Conservation (phyloP, 2,888 invertebrate genomes). For the Noctua fimbriata region DNA sequence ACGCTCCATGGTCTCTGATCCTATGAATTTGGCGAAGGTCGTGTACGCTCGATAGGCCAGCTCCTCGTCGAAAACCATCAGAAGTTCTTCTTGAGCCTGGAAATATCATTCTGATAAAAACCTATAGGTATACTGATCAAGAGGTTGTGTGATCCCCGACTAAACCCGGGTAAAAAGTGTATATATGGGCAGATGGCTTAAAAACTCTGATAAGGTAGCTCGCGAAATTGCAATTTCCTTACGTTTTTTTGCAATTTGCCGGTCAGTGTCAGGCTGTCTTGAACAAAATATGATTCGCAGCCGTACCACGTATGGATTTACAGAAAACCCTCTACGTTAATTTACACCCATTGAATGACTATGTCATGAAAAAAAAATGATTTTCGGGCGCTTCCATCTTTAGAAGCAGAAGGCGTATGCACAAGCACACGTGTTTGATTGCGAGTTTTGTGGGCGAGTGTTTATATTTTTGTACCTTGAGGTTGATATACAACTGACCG, state of each 20-base stretch:
- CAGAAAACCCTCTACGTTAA: no score
- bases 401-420: not conserved
- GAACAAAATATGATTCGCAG: no score
- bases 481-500: not conserved
- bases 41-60: constrained; percentile 96
- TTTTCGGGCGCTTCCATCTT: no score
- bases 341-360: no score
- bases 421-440: not conserved
- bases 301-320: no score
- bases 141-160: not conserved
- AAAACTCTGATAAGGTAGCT: not conserved
- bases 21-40: constrained; percentile 93
- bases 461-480: not conserved
- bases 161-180: no score
- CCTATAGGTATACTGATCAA: not conserved
- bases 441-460: not conserved
- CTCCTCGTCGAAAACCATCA: constrained; percentile 95
- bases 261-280: no score
- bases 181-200: not conserved
- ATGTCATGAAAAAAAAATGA: no score
- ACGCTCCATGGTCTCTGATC: constrained; percentile 92
- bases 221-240: no score
- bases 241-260: no score
- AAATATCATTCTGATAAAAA: not conserved
- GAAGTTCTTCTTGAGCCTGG: constrained; percentile 94